Percentiles rank a stretch among this genome's conserved stretches.
phyloP scores from a whole-genome alignment of 2,113 vertebrate species.

The Trematocara nigrifrons region DNA sequence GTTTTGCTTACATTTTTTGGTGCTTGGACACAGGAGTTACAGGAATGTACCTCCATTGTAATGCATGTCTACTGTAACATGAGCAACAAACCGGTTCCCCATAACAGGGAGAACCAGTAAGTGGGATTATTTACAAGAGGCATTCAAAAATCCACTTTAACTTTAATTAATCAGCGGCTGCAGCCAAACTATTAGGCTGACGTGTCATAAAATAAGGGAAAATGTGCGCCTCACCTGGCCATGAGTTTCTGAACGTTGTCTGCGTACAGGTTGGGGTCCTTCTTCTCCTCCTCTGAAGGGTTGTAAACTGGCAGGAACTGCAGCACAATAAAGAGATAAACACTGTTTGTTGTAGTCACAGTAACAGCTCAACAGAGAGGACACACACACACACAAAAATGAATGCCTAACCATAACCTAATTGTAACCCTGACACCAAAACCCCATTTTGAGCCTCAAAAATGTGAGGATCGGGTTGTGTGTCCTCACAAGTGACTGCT shows the following conservation, averaged over 20 bases:
- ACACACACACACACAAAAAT: too few species aligned
- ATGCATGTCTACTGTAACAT: not conserved
- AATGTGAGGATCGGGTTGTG: too few species aligned
- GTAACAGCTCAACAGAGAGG: not conserved
- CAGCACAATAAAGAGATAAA: not conserved
- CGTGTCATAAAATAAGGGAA: not conserved
- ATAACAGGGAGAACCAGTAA: not conserved
- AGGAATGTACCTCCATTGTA: not conserved
- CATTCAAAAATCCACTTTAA: not conserved
- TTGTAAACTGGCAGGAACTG: constrained; percentile 87
- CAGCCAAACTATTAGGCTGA: not conserved
- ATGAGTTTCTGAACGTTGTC: constrained; percentile 86
- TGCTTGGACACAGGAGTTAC: not conserved
- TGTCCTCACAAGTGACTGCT: too few species aligned
- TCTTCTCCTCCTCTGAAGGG: constrained; percentile 78
- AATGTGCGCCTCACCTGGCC: constrained; percentile 75
- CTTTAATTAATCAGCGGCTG: not conserved
- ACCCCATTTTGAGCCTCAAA: too few species aligned
- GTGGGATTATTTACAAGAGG: not conserved
- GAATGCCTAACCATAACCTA: too few species aligned
- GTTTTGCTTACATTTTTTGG: not conserved
- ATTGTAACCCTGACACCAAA: too few species aligned
- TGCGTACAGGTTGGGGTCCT: constrained; percentile 79
- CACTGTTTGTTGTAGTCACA: not conserved
- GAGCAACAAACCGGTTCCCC: not conserved